phyloP scores from a whole-genome alignment of 2,113 vertebrate species.

The Ia io region DNA sequence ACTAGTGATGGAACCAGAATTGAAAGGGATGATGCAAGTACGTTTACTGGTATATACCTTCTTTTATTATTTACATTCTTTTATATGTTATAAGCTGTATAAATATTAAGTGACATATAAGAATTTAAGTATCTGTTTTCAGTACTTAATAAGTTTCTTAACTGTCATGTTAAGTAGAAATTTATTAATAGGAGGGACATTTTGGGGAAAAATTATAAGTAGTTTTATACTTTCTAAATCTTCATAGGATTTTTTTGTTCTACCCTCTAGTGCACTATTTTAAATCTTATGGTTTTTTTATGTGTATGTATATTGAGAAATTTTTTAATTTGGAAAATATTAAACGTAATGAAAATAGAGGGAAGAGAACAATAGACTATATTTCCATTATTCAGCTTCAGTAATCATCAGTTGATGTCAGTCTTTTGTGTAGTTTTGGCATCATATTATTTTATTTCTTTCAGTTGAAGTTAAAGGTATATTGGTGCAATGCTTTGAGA shows the following conservation, averaged over 20 bases:
- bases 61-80: slow-evolving; percentile 80
- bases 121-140: background rate
- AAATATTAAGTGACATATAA: background rate
- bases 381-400: background rate
- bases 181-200: background rate
- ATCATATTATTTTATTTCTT: background rate
- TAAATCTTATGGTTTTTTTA: background rate
- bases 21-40: slow-evolving; percentile 99
- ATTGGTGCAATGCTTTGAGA: background rate
- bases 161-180: background rate
- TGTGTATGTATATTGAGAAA: background rate
- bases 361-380: background rate
- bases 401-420: background rate
- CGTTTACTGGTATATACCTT: slow-evolving; percentile 95
- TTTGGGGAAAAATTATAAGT: no score
- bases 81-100: slow-evolving; percentile 33
- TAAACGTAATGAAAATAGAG: background rate
- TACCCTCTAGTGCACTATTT: background rate
- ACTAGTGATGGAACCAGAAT: slow-evolving; percentile 99
- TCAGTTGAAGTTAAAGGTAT: background rate
- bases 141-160: background rate
- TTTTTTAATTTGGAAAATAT: slow-evolving; percentile 20
- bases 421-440: background rate
- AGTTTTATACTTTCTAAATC: background rate
- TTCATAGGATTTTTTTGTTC: background rate